Base-by-base conservation (phyloP, 2,113 vertebrate genomes). In the Spheniscus mendiculus region DNA sequence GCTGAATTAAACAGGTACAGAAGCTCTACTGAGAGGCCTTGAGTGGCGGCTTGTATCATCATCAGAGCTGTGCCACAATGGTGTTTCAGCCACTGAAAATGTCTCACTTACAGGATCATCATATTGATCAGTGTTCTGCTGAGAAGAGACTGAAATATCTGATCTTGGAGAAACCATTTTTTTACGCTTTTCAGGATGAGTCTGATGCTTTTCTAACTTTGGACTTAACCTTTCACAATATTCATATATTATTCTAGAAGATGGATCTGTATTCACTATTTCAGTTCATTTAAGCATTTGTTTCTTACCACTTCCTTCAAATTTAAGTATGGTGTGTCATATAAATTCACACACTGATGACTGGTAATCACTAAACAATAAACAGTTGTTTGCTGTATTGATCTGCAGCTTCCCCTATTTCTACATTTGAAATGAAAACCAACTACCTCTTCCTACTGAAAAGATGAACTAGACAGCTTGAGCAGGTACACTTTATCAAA, bases 1-100 rank as follows among this genome's bases (percentile, higher is more conserved):
- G 71, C 26, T 91, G 93, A 96, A 97, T 96, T 96, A 96, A 97
- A 78, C 81, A 93, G 89, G 50, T 42, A 61, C 25, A 89, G 88
- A 84, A 87, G 77, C 3, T 27, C n/a, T 40, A 84, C 29, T 52
- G 53, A 89, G 84, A 65, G 44, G 49, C 66, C 34, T 69, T 40
- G 40, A 87, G 70, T 17, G 11, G 69, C 42, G 88, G 58, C 65
- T 67, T 34, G 40, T 53, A 50, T 32, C 65, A 87, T 66, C 72
- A 71, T 29, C 38, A 92, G 45, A 89, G 77, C 56, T 93, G 62
- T 61, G 78, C 42, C 58, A 69, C 70, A 53, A 19, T 0, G 0
- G 59, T 27, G 30, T 2, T 62, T 38, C 42, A 86, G 85, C 63
- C 72, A 25, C 55, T 74, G 88, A 70, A 86, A 88, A 94, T 22